Percentiles rank a stretch among this genome's conserved stretches.
phyloP scores from a whole-genome alignment of 2,888 invertebrate genomes.

The Sminthurides aquaticus region DNA sequence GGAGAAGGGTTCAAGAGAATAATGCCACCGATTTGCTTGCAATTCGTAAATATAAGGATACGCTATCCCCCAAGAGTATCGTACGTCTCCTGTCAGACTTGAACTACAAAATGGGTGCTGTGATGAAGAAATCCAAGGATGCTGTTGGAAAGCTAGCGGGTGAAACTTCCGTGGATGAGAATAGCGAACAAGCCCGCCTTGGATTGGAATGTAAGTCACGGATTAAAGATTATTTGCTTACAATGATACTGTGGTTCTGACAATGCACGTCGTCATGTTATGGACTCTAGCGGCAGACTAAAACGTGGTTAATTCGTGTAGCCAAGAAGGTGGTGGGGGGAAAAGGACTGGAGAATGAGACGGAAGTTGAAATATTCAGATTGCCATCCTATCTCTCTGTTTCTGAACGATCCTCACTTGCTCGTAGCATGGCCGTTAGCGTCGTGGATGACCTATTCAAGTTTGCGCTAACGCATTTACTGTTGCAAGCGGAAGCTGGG shows the following conservation, averaged over 20 bases:
- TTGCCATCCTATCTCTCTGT: background rate
- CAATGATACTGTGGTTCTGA: background rate
- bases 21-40: too few relatives aligned
- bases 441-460: conserved; percentile 25
- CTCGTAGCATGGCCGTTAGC: conserved; percentile 20
- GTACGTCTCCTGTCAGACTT: too few relatives aligned
- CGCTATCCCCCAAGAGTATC: too few relatives aligned
- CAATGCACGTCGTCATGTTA: too few relatives aligned
- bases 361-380: background rate
- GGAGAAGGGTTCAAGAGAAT: too few relatives aligned
- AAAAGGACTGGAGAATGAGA: background rate
- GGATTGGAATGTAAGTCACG: background rate
- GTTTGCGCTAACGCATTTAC: conserved; percentile 24
- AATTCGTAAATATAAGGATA: too few relatives aligned
- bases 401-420: conserved; percentile 3
- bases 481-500: conserved; percentile 26
- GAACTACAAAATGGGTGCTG: too few relatives aligned
- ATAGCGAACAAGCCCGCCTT: background rate
- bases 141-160: background rate
- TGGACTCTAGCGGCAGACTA: too few relatives aligned
- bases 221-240: background rate
- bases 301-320: background rate
- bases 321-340: background rate
- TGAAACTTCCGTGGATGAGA: background rate
- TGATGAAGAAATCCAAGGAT: background rate